Evolutionary conservation across 2,888 invertebrate species (phyloP).

Genomic region (Dryadula phaetusa): DNA sequence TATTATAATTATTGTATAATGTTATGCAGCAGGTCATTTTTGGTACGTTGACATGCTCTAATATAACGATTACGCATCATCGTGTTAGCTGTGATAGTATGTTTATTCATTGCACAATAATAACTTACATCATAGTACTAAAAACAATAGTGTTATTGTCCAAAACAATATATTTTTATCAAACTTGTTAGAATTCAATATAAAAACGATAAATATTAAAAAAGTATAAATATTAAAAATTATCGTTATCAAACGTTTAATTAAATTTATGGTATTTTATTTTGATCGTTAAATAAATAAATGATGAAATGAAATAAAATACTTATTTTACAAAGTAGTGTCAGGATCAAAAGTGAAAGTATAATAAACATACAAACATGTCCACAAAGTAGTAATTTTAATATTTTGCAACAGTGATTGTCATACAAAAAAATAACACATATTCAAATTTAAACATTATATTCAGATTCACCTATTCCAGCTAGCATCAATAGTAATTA

Average conservation of each 20-base stretch:
- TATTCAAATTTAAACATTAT: too few species aligned
- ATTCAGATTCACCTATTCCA: too few species aligned
- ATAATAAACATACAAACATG: neutral
- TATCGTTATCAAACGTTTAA: too few species aligned
- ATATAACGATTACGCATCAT: slow-evolving; percentile 7
- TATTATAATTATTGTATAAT: neutral
- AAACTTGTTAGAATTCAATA: too few species aligned
- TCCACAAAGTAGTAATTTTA: neutral
- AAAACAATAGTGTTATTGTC: neutral
- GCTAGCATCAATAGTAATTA: too few species aligned
- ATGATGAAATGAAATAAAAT: too few species aligned
- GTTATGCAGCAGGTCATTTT: neutral
- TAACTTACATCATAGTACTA: neutral
- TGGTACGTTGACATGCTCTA: slow-evolving; percentile 5
- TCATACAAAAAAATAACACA: too few species aligned
- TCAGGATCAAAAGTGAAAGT: neutral
- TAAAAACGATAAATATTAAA: too few species aligned
- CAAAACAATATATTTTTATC: neutral
- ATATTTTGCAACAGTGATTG: neutral
- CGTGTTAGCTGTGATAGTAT: neutral
- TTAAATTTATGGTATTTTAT: too few species aligned
- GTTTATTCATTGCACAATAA: slow-evolving; percentile 11
- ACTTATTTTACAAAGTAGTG: too few species aligned
- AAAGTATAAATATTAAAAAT: too few species aligned
- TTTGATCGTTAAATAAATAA: too few species aligned